phyloP scores from a whole-genome alignment of 2,888 invertebrate genomes.

The Tortricodes alternella region DNA sequence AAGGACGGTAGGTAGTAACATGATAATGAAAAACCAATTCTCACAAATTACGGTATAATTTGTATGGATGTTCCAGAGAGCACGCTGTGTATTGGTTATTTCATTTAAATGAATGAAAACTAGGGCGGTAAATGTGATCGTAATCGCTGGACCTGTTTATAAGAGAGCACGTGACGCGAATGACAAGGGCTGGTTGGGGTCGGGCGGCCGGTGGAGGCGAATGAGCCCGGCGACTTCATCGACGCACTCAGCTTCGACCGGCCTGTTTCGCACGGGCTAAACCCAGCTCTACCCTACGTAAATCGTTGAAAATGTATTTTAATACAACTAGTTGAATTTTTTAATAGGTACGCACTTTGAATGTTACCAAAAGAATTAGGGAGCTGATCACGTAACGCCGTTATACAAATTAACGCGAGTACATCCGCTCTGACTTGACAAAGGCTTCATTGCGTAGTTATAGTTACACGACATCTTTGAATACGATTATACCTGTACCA shows the following conservation, averaged over 20 bases:
- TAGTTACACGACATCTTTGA: slow-evolving; percentile 11
- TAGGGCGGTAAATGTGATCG: slow-evolving; percentile 24
- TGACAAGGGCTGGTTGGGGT: slow-evolving; percentile 22
- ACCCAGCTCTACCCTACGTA: slow-evolving; percentile 12
- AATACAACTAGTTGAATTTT: not conserved
- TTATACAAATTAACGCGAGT: slow-evolving; percentile 18
- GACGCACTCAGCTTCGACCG: slow-evolving; percentile 32
- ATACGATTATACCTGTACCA: slow-evolving; percentile 25
- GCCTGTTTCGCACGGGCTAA: slow-evolving; percentile 15
- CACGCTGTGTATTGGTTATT: not conserved
- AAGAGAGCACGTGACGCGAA: slow-evolving; percentile 32
- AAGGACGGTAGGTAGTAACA: not conserved
- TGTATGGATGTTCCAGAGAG: not conserved
- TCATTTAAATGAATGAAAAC: slow-evolving; percentile 24
- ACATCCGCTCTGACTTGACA: slow-evolving; percentile 7
- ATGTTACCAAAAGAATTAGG: not conserved
- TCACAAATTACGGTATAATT: not conserved
- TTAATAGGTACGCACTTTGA: not conserved
- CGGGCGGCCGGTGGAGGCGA: slow-evolving; percentile 27
- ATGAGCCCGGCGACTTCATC: slow-evolving; percentile 26
- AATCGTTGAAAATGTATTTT: not conserved
- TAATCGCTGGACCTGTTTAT: slow-evolving; percentile 38
- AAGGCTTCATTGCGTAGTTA: slow-evolving; percentile 20
- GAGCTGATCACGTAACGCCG: slow-evolving; percentile 17
- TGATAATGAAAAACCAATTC: slow-evolving; percentile 11